phyloP scores from a whole-genome alignment of 2,113 vertebrate species.

The Glaucomys volans region DNA sequence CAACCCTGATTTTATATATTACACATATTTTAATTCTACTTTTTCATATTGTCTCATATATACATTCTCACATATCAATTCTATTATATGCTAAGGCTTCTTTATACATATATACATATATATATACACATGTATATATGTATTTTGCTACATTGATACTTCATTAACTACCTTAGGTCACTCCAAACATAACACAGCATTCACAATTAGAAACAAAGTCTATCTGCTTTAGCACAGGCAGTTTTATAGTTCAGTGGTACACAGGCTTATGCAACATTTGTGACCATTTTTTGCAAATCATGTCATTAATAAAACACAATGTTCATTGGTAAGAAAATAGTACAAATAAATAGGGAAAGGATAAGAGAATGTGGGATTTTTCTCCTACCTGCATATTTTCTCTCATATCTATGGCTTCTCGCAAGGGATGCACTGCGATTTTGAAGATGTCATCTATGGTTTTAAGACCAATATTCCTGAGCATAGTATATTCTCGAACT shows the following conservation, averaged over 20 bases:
- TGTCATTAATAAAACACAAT: background rate
- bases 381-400: conserved; percentile 95
- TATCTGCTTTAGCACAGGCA: background rate
- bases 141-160: background rate
- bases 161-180: background rate
- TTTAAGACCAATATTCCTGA: conserved; percentile 94
- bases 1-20: background rate
- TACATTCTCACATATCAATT: background rate
- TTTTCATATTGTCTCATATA: background rate
- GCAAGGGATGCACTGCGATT: conserved; percentile 90
- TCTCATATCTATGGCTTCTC: conserved; percentile 95
- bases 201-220: background rate
- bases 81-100: background rate
- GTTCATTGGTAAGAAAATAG: background rate
- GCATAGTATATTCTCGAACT: conserved; percentile 94
- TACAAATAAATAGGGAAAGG: accelerated
- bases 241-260: background rate
- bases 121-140: too few relatives aligned
- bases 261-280: background rate
- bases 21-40: background rate
- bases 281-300: background rate
- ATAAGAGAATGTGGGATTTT: background rate
- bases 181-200: background rate
- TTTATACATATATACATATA: background rate
- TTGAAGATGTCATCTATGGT: conserved; percentile 95